Conservation (phyloP, 2,113 vertebrate species). For the Syngnathus typhle region DNA sequence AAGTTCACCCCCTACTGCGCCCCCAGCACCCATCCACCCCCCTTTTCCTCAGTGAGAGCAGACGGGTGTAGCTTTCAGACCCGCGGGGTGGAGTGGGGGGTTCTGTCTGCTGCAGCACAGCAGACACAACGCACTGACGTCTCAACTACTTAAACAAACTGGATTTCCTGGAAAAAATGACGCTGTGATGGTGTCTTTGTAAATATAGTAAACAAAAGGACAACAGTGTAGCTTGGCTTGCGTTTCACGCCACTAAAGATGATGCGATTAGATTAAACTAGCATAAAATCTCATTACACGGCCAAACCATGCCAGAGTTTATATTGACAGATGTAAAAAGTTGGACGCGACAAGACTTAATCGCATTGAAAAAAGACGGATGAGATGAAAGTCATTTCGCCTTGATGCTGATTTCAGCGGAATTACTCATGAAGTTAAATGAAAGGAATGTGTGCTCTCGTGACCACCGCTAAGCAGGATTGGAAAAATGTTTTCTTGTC, state of each 20-base stretch:
- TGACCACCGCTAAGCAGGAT: slow-evolving; percentile 1
- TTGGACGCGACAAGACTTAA: slow-evolving; percentile 22
- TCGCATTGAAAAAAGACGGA: slow-evolving; percentile 12
- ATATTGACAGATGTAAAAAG: slow-evolving; percentile 14
- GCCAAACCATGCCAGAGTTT: slow-evolving; percentile 15
- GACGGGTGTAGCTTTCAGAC: slow-evolving; percentile 44
- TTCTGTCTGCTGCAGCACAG: slow-evolving; percentile 21
- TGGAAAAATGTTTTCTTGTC: slow-evolving; percentile 11
- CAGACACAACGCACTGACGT: too few relatives aligned
- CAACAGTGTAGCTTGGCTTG: not conserved
- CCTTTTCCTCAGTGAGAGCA: slow-evolving; percentile 24
- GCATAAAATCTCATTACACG: slow-evolving; percentile 17
- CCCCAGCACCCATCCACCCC: slow-evolving; percentile 30
- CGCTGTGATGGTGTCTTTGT: not conserved
- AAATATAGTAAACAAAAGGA: not conserved
- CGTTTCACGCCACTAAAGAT: not conserved
- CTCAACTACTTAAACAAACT: too few relatives aligned
- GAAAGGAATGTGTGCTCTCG: slow-evolving; percentile 7
- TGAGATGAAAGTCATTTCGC: slow-evolving; percentile 17
- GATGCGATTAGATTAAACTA: slow-evolving; percentile 6
- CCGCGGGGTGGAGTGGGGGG: too few relatives aligned
- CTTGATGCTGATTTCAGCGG: slow-evolving; percentile 15
- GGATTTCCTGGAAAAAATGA: not conserved
- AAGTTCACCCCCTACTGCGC: slow-evolving; percentile 19
- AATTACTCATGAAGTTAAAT: slow-evolving; percentile 25